Percentiles rank a stretch among this genome's conserved stretches.
Conservation (phyloP, 2,888 invertebrate genomes). For the Lampropteryx suffumata region DNA sequence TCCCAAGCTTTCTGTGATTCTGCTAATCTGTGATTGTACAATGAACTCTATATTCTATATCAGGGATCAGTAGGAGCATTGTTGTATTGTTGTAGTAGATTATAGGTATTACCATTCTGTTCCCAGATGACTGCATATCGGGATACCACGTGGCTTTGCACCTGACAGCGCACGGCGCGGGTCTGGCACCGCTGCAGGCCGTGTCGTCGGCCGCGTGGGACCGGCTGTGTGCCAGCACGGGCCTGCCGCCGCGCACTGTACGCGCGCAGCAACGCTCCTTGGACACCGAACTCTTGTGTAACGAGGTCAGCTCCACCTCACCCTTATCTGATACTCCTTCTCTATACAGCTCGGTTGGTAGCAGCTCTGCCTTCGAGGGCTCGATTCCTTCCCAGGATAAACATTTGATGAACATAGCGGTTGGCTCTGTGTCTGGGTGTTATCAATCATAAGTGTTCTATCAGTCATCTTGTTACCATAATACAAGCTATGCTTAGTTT, state of each 20-base stretch:
- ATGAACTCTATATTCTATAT: no score
- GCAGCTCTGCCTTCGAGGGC: no score
- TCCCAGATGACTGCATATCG: constrained; percentile 85
- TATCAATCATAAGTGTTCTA: no score
- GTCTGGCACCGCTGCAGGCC: constrained; percentile 86
- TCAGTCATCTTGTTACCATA: no score
- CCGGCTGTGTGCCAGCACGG: constrained; percentile 43
- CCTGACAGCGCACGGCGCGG: constrained; percentile 87
- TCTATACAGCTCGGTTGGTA: no score
- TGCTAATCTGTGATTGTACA: no score
- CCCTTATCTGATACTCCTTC: no score
- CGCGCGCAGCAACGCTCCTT: constrained; percentile 72
- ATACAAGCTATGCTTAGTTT: no score
- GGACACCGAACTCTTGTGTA: constrained; percentile 75
- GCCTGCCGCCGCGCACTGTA: constrained; percentile 51
- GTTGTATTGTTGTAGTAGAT: background rate
- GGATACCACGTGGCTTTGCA: constrained; percentile 89
- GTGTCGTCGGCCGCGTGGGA: constrained; percentile 79
- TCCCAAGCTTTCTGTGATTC: no score
- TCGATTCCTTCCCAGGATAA: no score
- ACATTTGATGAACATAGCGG: no score
- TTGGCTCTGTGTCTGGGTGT: no score
- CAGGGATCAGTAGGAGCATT: background rate
- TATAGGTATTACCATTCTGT: background rate
- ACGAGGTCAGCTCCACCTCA: constrained; percentile 55